Evolutionary conservation across 2,113 vertebrate genomes (phyloP), one percentile per base, ranked within the genome.

Genomic region (Pollachius pollachius): DNA sequence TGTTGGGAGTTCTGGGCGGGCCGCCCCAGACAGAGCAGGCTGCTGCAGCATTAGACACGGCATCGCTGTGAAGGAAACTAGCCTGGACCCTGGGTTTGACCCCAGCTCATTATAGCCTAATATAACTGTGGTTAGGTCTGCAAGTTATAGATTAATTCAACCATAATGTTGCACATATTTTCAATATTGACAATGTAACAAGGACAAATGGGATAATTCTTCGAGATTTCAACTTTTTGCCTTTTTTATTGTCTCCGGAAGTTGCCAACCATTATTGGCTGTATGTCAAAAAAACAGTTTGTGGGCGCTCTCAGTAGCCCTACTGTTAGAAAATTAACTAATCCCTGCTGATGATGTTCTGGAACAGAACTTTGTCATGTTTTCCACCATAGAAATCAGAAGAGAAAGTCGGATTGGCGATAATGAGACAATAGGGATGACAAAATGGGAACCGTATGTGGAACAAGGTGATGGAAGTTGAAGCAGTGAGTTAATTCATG

Each of bases 1-100:
- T 78, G 71, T 63, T 76, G 73, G 52, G 67, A 27, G 37, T 21
- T n/a, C 16, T 19, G 63, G 30, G 69, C 69, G 57, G 67, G 67
- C 57, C 15, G 79, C 68, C 72, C 72, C 65, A 34, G 69, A 68
- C 66, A 58, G 64, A 61, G 75, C 67, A 80, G 63, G 83, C 81
- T 68, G 70, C 64, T 8, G 71, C 74, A 58, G 76, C 78, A 89
- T 88, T 90, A 79, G 87, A 84, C 85, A 88, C 81, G 85, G 87
- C 85, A 87, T 86, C 87, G 71, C 1, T 62, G 61, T 64, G 79
- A 65, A 79, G 72, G 77, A 78, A 58, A 48, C 77, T 62, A 69
- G 59, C 21, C n/a, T 13, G 27, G 15, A 48, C 41, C 41, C 41
- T 17, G n/a, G 25, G 18, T 25, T 59, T 59, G 8, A 60, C 18